Conservation (phyloP, 1,140 invertebrate genomes). For the Medauroidea extradentata region DNA sequence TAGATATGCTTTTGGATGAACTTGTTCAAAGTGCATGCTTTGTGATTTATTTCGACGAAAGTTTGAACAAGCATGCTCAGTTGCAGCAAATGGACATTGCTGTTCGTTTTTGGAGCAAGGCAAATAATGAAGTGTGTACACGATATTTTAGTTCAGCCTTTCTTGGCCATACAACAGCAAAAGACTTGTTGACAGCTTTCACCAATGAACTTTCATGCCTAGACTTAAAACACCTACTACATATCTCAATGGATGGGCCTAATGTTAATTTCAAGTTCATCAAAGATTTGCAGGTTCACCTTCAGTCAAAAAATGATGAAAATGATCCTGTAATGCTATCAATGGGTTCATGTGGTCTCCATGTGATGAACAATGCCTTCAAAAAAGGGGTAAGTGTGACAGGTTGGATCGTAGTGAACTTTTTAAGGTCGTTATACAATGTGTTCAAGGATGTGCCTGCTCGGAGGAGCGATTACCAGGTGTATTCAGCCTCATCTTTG, state of each 20-base stretch:
- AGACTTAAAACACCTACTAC: conserved; percentile 16
- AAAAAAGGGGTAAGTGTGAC: conserved; percentile 24
- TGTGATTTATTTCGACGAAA: conserved; percentile 25
- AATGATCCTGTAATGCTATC: conserved; percentile 6
- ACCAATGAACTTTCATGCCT: not conserved
- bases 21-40: conserved; percentile 11
- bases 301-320: no score
- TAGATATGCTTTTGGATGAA: conserved; percentile 5
- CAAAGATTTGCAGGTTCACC: conserved; percentile 4
- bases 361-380: conserved; percentile 25
- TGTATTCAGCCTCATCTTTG: conserved; percentile 13
- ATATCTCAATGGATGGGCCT: conserved; percentile 24
- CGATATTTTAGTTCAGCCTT: conserved; percentile 22
- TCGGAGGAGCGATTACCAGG: conserved; percentile 16
- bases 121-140: conserved; percentile 1
- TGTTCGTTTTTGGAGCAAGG: conserved; percentile 7
- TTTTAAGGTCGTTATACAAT: conserved; percentile 21
- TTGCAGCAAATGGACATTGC: conserved; percentile 8
- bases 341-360: conserved; percentile 23
- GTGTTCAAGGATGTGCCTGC: conserved; percentile 23
- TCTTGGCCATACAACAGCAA: conserved; percentile 17
- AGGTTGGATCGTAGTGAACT: conserved; percentile 21
- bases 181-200: conserved; percentile 17
- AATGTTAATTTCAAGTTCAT: conserved; percentile 5
- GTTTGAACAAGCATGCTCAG: conserved; percentile 13